These are phyloP conservation scores for Pissodes strobi DNA, from an alignment of 1,140 invertebrate species.

Conservation along the genomic window DNA sequence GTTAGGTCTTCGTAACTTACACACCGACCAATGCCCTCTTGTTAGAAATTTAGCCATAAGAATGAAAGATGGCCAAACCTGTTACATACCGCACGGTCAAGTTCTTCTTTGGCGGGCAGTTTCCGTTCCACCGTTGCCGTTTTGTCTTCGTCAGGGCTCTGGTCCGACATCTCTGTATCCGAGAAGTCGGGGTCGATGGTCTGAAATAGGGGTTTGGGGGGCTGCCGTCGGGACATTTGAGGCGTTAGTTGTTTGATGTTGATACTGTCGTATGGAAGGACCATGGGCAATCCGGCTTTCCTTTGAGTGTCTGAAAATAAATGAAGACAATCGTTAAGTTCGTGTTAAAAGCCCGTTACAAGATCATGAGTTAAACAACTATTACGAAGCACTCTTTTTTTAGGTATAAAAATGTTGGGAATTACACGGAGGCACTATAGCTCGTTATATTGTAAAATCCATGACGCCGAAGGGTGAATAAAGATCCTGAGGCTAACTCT, in stretches of 20 bases:
- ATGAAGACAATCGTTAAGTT: too few species aligned
- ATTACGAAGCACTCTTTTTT: too few species aligned
- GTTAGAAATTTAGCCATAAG: constrained; percentile 31
- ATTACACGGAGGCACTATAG: too few species aligned
- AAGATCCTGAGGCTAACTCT: too few species aligned
- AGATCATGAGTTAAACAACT: too few species aligned
- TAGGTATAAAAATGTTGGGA: too few species aligned
- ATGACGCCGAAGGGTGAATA: too few species aligned
- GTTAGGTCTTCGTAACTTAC: constrained; percentile 10
- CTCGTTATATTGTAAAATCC: too few species aligned
- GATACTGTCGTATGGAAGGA: constrained; percentile 77
- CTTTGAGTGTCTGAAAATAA: constrained; percentile 77
- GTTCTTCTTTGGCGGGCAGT: constrained; percentile 75
- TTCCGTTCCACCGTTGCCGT: constrained; percentile 77
- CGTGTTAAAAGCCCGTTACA: too few species aligned
- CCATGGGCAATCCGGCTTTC: constrained; percentile 82
- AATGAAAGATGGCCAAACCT: constrained; percentile 36
- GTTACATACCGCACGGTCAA: constrained; percentile 71
- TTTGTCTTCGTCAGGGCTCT: constrained; percentile 73
- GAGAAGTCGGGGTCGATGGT: constrained; percentile 68
- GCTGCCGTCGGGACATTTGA: constrained; percentile 70
- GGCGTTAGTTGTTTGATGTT: constrained; percentile 73
- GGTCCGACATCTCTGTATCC: constrained; percentile 73
- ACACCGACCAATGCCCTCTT: constrained; percentile 18
- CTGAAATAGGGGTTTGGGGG: constrained; percentile 69